Conservation (phyloP, 1,140 invertebrate genomes). For the Gryon sp. region DNA sequence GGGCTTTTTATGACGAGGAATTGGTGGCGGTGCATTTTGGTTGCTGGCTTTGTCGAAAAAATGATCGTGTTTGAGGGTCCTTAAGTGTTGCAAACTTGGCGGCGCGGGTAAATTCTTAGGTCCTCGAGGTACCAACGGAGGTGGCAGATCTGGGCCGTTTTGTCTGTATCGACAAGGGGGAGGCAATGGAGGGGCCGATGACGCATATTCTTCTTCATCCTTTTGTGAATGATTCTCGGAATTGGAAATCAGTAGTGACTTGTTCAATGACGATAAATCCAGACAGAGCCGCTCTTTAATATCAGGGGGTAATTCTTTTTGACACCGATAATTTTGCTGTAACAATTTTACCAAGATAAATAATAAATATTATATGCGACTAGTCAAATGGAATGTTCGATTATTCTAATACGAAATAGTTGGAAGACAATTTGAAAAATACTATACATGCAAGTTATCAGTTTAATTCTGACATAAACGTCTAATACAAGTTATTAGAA, state of each 20-base stretch:
- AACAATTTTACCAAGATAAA: too few relatives aligned
- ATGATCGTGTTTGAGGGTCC: constrained; percentile 13
- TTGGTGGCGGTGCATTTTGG: neutral
- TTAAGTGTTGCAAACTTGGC: constrained; percentile 24
- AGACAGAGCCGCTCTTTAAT: constrained; percentile 2
- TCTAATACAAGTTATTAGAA: too few relatives aligned
- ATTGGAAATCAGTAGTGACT: neutral
- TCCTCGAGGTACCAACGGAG: constrained; percentile 31
- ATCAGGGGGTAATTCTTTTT: neutral
- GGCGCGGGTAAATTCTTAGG: constrained; percentile 36
- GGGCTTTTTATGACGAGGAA: constrained; percentile 3
- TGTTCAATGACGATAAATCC: constrained; percentile 15
- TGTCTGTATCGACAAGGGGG: constrained; percentile 10
- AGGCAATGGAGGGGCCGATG: constrained; percentile 18
- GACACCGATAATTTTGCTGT: constrained; percentile 4
- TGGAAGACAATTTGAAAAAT: too few relatives aligned
- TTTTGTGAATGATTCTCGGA: constrained; percentile 13
- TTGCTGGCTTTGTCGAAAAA: neutral
- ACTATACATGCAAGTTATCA: too few relatives aligned
- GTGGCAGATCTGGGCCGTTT: constrained; percentile 5
- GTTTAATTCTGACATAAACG: too few relatives aligned
- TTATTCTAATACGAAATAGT: too few relatives aligned
- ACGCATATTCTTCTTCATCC: neutral
- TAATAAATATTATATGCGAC: too few relatives aligned
- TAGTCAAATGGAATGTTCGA: too few relatives aligned